Conservation (phyloP, 2,888 invertebrate species). For the Cryptophagus acutangulus region DNA sequence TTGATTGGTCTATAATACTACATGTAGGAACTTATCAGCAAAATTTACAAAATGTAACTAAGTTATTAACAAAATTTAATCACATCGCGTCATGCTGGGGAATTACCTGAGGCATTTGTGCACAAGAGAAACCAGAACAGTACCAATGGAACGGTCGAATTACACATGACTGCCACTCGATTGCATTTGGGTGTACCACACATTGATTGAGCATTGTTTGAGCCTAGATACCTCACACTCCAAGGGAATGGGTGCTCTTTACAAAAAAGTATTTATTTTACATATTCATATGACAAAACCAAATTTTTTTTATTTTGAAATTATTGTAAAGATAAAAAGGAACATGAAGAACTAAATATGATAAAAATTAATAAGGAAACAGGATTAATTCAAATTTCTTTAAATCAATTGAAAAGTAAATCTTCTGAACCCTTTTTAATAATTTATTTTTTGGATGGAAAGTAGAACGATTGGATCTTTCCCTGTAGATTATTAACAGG, state of each 20-base stretch:
- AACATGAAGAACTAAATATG: too few species aligned
- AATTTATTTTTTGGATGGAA: too few species aligned
- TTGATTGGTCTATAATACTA: too few species aligned
- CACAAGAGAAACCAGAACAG: constrained; percentile 42
- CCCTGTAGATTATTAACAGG: too few species aligned
- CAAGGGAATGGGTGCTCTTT: constrained; percentile 44
- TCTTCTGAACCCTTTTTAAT: constrained; percentile 2
- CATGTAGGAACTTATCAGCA: too few species aligned
- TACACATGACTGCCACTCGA: constrained; percentile 40
- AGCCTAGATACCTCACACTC: constrained; percentile 42
- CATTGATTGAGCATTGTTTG: constrained; percentile 40
- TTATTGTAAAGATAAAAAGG: constrained; percentile 15
- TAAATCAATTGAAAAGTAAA: constrained; percentile 9
- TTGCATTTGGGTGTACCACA: constrained; percentile 37
- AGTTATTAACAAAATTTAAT: constrained; percentile 17
- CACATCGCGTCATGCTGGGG: constrained; percentile 45
- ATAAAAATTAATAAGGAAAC: too few species aligned
- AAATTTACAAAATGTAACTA: constrained; percentile 40
- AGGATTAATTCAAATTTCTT: too few species aligned
- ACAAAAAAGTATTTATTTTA: constrained; percentile 43
- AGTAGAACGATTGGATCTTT: too few species aligned
- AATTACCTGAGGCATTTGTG: constrained; percentile 45
- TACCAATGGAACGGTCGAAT: constrained; percentile 42
- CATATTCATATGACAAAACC: constrained; percentile 24
- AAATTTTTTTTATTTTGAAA: constrained; percentile 14